These are phyloP conservation scores for Tribolium castaneum DNA, from an alignment of 1,140 invertebrate species.

Conservation along the genomic window DNA sequence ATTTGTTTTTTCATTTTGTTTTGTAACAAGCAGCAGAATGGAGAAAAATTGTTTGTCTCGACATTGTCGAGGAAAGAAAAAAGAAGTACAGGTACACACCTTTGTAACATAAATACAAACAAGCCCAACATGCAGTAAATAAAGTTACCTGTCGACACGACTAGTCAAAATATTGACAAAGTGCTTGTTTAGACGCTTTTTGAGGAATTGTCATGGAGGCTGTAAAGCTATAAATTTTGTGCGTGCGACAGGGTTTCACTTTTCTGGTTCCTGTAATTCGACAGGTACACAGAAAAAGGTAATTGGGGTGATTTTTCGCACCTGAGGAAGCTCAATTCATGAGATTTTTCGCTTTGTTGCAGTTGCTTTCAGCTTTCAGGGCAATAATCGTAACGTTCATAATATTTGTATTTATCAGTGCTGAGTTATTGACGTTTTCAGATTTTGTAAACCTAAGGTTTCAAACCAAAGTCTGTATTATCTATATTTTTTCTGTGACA, in stretches of 20 bases:
- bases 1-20: constrained; percentile 13
- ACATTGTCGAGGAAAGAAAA: constrained; percentile 10
- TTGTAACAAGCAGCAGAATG: background rate
- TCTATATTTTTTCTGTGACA: no score
- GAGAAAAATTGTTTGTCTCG: constrained; percentile 21
- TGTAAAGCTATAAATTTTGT: constrained; percentile 23
- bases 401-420: no score
- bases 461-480: no score
- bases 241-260: constrained; percentile 21
- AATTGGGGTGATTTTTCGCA: background rate
- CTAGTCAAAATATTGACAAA: constrained; percentile 33
- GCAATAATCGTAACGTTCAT: no score
- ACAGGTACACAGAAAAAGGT: background rate
- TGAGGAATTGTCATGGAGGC: constrained; percentile 13
- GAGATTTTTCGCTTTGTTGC: background rate
- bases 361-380: no score
- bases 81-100: constrained; percentile 9
- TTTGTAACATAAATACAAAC: constrained; percentile 22
- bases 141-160: constrained; percentile 5
- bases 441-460: no score
- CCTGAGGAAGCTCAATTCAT: background rate
- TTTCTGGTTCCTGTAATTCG: background rate
- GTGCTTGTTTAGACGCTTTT: constrained; percentile 11
- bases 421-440: no score
- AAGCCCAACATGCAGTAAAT: constrained; percentile 20